Conservation (phyloP, 2,113 vertebrate species). For the Pangasianodon hypophthalmus region DNA sequence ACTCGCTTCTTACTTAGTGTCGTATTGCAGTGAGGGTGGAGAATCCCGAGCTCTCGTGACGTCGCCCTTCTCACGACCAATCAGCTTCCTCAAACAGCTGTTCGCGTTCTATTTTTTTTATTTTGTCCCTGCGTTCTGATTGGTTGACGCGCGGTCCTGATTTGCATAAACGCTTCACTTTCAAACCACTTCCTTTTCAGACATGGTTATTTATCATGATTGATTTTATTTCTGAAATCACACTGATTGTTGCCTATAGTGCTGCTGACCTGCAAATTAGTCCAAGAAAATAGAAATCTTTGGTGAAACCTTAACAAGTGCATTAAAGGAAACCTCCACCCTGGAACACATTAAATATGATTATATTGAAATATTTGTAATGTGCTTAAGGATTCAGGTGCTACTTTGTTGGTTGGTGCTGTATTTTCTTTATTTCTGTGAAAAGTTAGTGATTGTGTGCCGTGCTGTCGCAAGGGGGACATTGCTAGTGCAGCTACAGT, state of each 20-base stretch:
- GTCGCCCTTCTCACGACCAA: constrained; percentile 63
- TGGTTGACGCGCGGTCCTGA: constrained; percentile 55
- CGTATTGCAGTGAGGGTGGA: constrained; percentile 75
- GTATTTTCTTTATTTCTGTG: too few species aligned
- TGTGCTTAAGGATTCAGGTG: neutral
- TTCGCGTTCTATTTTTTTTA: constrained; percentile 61
- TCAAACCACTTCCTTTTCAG: constrained; percentile 6
- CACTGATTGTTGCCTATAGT: neutral
- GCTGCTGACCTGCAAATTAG: neutral
- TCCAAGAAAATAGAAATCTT: neutral
- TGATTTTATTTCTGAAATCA: neutral
- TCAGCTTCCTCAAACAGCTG: constrained; percentile 51
- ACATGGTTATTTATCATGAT: too few species aligned
- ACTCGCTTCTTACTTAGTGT: constrained; percentile 59
- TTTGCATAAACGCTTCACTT: constrained; percentile 65
- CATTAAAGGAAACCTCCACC: neutral
- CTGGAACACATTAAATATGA: neutral
- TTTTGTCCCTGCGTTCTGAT: constrained; percentile 69
- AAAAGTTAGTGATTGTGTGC: neutral
- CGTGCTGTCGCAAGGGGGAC: neutral
- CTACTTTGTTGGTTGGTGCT: neutral
- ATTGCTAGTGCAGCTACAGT: neutral
- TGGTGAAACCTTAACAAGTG: neutral
- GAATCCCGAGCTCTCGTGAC: constrained; percentile 48
- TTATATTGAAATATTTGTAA: neutral